Evolutionary conservation across 2,113 vertebrate genomes (phyloP).

Genomic region (Notothenia rossii): DNA sequence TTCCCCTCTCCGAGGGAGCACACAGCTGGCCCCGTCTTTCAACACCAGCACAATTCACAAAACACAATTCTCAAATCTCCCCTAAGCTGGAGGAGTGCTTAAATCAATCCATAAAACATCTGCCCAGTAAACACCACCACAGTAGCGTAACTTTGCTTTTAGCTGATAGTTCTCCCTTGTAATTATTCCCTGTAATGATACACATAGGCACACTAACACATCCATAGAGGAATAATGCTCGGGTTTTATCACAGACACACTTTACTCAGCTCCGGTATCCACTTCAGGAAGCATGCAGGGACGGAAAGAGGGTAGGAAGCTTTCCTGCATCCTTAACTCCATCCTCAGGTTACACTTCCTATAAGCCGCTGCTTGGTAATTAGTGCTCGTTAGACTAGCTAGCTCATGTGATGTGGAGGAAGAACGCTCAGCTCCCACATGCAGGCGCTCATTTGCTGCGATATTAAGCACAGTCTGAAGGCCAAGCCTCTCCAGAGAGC

Average conservation of each 20-base stretch:
- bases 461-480: slow-evolving; percentile 59
- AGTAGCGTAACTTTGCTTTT: slow-evolving; percentile 52
- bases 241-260: slow-evolving; percentile 41
- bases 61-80: slow-evolving; percentile 53
- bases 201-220: slow-evolving; percentile 30
- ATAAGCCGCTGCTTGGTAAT: slow-evolving; percentile 49
- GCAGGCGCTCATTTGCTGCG: slow-evolving; percentile 35
- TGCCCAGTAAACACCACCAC: slow-evolving; percentile 39
- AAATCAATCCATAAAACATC: slow-evolving; percentile 51
- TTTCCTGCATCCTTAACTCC: slow-evolving; percentile 31
- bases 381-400: slow-evolving; percentile 54
- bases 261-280: slow-evolving; percentile 45
- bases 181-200: slow-evolving; percentile 37
- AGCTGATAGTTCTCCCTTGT: slow-evolving; percentile 29
- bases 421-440: slow-evolving; percentile 30
- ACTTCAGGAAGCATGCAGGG: slow-evolving; percentile 50
- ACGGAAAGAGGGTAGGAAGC: slow-evolving; percentile 53
- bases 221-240: slow-evolving; percentile 29
- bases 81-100: slow-evolving; percentile 19
- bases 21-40: slow-evolving; percentile 71
- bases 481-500: slow-evolving; percentile 51
- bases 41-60: slow-evolving; percentile 42
- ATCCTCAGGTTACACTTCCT: slow-evolving; percentile 71
- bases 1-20: slow-evolving; percentile 63
- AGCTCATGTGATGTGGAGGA: slow-evolving; percentile 37